phyloP scores from a whole-genome alignment of 2,113 vertebrate species.

The Ophiodon elongatus region DNA sequence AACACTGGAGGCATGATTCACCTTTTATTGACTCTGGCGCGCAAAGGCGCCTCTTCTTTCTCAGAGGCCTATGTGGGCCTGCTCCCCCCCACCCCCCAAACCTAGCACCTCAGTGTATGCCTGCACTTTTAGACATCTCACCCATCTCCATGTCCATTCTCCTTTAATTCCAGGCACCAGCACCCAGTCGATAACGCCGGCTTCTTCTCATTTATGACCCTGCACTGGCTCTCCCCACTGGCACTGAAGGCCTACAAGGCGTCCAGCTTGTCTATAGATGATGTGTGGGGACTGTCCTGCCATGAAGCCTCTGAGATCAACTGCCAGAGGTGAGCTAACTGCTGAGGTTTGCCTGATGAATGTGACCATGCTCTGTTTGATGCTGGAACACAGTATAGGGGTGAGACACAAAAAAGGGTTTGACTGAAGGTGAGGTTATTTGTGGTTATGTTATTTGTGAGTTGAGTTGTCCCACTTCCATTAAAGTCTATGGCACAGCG shows the following conservation, averaged over 20 bases:
- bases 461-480: no score
- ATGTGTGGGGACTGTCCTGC: slow-evolving; percentile 86
- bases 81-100: slow-evolving; percentile 10
- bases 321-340: slow-evolving; percentile 83
- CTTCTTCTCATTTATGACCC: slow-evolving; percentile 88
- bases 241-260: slow-evolving; percentile 81
- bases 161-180: slow-evolving; percentile 82
- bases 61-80: slow-evolving; percentile 30
- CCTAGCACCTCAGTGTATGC: slow-evolving; percentile 58
- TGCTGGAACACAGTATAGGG: slow-evolving; percentile 14
- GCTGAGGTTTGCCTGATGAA: slow-evolving; percentile 43
- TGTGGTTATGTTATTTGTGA: neutral
- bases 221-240: slow-evolving; percentile 87
- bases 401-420: slow-evolving; percentile 10
- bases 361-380: slow-evolving; percentile 6
- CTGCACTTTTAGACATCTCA: slow-evolving; percentile 55
- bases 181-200: slow-evolving; percentile 90
- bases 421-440: slow-evolving; percentile 1
- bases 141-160: slow-evolving; percentile 48
- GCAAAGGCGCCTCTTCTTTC: slow-evolving; percentile 53
- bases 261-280: slow-evolving; percentile 80
- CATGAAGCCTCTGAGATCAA: slow-evolving; percentile 86
- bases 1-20: slow-evolving; percentile 74
- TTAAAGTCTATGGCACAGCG: no score
- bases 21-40: slow-evolving; percentile 50